These are phyloP conservation scores for Ciconia maguari DNA, from an alignment of 2,113 vertebrate species.

Conservation along the genomic window DNA sequence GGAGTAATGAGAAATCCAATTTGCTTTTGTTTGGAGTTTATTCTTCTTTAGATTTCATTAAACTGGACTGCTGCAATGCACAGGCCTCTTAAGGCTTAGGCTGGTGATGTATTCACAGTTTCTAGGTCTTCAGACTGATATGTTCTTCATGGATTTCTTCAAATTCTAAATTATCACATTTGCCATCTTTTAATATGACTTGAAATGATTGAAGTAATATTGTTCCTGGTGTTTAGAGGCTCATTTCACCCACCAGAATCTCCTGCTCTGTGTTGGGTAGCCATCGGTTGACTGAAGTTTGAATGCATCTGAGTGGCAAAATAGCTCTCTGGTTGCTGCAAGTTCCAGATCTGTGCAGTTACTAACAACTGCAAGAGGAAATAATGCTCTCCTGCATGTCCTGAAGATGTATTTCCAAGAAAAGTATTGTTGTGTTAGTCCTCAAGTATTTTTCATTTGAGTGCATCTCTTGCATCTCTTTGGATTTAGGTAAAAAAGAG, in stretches of 20 bases:
- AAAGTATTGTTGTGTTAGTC: not conserved
- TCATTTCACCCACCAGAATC: not conserved
- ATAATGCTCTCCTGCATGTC: not conserved
- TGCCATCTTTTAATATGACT: not conserved
- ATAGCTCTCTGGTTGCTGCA: not conserved
- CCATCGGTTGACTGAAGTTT: not conserved
- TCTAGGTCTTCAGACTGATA: not conserved
- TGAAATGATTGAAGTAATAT: not conserved
- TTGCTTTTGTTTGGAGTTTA: slow-evolving; percentile 35
- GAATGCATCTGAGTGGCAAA: not conserved
- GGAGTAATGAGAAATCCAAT: slow-evolving; percentile 64
- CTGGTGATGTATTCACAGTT: not conserved
- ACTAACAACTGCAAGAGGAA: not conserved
- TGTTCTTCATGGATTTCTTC: not conserved
- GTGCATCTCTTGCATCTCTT: not conserved
- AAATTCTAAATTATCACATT: not conserved
- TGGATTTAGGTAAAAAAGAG: not conserved
- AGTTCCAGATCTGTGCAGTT: not conserved
- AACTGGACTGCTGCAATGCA: not conserved
- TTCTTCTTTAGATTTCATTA: slow-evolving; percentile 28
- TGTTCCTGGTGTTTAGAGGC: not conserved
- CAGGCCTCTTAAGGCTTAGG: not conserved
- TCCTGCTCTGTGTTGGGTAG: not conserved
- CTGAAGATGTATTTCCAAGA: not conserved
- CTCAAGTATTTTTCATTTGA: not conserved